phyloP scores from a whole-genome alignment of 2,113 vertebrate species.

The Urocolius indicus region DNA sequence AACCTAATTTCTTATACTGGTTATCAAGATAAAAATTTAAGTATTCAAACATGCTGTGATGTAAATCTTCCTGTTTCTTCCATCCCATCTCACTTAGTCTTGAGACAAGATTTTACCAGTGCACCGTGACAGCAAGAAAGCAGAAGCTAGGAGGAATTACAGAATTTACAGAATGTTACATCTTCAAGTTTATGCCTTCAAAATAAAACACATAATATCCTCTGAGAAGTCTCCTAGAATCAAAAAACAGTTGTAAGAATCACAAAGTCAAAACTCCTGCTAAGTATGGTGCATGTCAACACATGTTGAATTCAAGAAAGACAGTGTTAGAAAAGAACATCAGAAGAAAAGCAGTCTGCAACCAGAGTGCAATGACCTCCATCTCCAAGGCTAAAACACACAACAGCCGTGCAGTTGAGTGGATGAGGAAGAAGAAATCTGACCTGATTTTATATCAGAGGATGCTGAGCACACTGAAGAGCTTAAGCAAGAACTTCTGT shows the following conservation, averaged over 20 bases:
- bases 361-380: neutral
- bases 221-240: neutral
- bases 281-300: accelerated
- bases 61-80: neutral
- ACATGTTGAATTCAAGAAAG: accelerated
- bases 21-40: neutral
- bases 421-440: neutral
- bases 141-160: neutral
- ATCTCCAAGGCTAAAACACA: accelerated
- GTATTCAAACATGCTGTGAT: neutral
- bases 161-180: accelerated
- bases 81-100: neutral
- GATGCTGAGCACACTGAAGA: neutral
- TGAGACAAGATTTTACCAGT: neutral
- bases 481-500: neutral
- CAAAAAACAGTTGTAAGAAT: neutral
- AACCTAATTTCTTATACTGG: neutral
- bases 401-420: accelerated
- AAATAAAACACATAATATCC: neutral
- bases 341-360: accelerated
- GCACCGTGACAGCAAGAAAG: neutral
- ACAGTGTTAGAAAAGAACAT: accelerated
- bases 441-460: too few relatives aligned
- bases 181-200: neutral
- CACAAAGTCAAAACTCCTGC: neutral